Conservation (phyloP, 2,797 vertebrate genomes). For the Coregonus suidteri region DNA sequence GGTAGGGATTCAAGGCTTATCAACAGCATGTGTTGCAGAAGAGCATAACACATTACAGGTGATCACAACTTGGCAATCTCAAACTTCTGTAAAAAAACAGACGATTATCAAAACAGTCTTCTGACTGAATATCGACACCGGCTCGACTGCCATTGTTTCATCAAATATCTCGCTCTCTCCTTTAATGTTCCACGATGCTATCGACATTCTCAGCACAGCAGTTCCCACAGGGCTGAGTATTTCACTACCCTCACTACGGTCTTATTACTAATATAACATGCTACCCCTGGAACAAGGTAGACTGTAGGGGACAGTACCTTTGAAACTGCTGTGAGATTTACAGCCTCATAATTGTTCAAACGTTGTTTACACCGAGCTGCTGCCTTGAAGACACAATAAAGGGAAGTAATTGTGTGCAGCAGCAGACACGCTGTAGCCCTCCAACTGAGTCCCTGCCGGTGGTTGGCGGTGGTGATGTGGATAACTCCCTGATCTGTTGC, state of each 20-base stretch:
- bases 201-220: constrained; percentile 24
- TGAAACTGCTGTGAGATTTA: constrained; percentile 51
- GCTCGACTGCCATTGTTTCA: too few species aligned
- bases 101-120: too few species aligned
- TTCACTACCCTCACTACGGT: constrained; percentile 29
- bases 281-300: constrained; percentile 21
- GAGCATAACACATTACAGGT: too few species aligned
- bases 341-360: constrained; percentile 65
- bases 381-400: constrained; percentile 70
- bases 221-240: constrained; percentile 6
- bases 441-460: constrained; percentile 49
- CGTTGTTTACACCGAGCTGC: constrained; percentile 62
- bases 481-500: constrained; percentile 66
- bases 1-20: too few species aligned
- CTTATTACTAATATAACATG: constrained; percentile 51
- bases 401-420: constrained; percentile 56
- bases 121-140: too few species aligned
- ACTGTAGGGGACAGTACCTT: constrained; percentile 49
- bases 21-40: too few species aligned
- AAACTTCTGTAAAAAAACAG: too few species aligned
- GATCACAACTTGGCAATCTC: too few species aligned
- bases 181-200: background rate
- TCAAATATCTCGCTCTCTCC: too few species aligned
- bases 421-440: constrained; percentile 46
- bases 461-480: constrained; percentile 51